These are phyloP conservation scores for Formica exsecta DNA, from an alignment of 1,140 invertebrate genomes.

Conservation along the genomic window DNA sequence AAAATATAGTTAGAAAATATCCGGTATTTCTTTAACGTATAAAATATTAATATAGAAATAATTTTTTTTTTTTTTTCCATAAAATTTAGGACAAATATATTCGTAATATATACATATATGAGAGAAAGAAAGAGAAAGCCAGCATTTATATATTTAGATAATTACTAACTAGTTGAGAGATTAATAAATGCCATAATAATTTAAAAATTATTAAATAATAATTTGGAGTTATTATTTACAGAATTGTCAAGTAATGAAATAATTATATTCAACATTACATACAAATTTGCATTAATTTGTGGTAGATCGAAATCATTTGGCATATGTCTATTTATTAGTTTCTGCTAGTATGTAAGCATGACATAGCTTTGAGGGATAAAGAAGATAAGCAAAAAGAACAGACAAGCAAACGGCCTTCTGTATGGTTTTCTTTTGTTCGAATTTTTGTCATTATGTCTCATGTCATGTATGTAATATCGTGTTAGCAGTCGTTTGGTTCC, in stretches of 20 bases:
- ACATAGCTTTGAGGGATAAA: neutral
- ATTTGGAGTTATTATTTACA: too few relatives aligned
- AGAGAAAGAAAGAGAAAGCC: too few relatives aligned
- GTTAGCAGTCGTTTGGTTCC: neutral
- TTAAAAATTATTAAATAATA: neutral
- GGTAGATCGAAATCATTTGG: neutral
- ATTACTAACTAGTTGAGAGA: neutral
- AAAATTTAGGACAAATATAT: neutral
- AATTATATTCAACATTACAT: neutral
- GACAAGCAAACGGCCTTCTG: neutral
- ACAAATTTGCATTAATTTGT: neutral
- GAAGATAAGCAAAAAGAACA: neutral
- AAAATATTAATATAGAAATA: neutral
- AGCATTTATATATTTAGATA: too few relatives aligned
- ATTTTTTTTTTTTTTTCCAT: neutral
- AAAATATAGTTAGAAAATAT: neutral
- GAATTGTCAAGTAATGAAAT: neutral
- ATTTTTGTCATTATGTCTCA: neutral
- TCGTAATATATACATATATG: neutral
- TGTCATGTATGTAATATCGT: neutral
- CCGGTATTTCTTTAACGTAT: neutral
- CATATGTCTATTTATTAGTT: neutral
- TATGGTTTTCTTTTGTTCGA: slow-evolving; percentile 27
- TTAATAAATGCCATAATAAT: neutral
- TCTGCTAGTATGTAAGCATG: neutral